These are phyloP conservation scores for Tenualosa ilisha DNA, from an alignment of 2,797 vertebrate genomes.

Conservation along the genomic window DNA sequence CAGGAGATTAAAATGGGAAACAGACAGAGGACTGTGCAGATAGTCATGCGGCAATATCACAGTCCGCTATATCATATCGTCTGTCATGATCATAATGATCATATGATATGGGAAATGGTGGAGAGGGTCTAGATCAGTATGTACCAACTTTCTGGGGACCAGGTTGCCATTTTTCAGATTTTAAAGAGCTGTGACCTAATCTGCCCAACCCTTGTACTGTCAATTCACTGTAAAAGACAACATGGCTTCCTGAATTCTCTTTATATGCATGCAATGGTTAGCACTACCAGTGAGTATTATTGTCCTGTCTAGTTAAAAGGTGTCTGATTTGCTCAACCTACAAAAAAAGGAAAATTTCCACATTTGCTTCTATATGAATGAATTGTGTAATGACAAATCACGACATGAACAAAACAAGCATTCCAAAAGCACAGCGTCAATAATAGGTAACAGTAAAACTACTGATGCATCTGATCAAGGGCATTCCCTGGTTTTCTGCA, in stretches of 20 bases:
- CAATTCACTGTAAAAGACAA: neutral
- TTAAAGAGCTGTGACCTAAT: slow-evolving; percentile 50
- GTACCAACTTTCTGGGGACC: slow-evolving; percentile 62
- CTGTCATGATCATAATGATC: slow-evolving; percentile 61
- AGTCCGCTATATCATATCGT: slow-evolving; percentile 73
- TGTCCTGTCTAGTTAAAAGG: neutral
- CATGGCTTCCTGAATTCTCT: neutral
- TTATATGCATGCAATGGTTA: neutral
- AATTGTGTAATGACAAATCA: neutral
- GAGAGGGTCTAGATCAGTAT: slow-evolving; percentile 63
- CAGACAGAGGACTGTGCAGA: slow-evolving; percentile 56
- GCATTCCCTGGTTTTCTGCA: neutral
- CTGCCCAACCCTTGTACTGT: neutral
- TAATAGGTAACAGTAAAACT: neutral
- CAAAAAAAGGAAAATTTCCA: neutral
- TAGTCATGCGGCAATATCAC: slow-evolving; percentile 71
- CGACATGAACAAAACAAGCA: neutral
- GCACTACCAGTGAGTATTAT: neutral
- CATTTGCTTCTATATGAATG: neutral
- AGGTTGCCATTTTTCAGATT: slow-evolving; percentile 63
- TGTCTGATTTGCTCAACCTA: neutral
- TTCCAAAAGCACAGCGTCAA: neutral
- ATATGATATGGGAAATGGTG: slow-evolving; percentile 74
- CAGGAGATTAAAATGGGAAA: slow-evolving; percentile 57
- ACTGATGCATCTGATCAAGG: neutral